These are phyloP conservation scores for Rhegmatorhina hoffmannsi DNA, from an alignment of 2,113 vertebrate species.

Conservation along the genomic window DNA sequence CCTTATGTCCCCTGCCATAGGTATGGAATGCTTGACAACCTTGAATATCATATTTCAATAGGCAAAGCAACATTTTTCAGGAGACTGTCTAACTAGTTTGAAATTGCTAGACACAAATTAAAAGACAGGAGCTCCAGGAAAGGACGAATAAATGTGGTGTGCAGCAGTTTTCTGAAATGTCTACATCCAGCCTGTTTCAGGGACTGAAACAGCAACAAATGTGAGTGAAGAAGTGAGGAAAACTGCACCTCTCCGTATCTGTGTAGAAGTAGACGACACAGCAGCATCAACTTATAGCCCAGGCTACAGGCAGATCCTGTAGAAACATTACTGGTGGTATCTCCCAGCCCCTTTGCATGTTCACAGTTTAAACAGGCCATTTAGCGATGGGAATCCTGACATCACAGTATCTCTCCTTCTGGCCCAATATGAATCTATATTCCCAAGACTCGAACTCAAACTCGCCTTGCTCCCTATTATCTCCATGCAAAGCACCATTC, in stretches of 20 bases:
- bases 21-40: background rate
- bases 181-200: background rate
- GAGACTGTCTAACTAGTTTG: background rate
- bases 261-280: background rate
- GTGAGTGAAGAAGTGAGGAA: background rate
- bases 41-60: background rate
- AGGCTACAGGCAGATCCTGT: background rate
- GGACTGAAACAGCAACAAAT: background rate
- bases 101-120: background rate
- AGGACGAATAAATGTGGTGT: background rate
- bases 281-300: background rate
- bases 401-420: background rate
- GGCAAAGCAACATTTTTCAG: background rate
- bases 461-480: background rate
- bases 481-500: background rate
- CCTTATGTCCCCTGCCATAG: background rate
- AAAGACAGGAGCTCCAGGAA: background rate
- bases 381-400: background rate
- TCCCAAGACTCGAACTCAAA: background rate
- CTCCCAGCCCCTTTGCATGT: background rate
- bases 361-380: background rate
- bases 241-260: background rate
- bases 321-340: background rate
- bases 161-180: background rate
- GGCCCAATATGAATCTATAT: background rate